These are phyloP conservation scores for Epirrhoe tristata DNA, from an alignment of 2,888 invertebrate species.

Conservation along the genomic window DNA sequence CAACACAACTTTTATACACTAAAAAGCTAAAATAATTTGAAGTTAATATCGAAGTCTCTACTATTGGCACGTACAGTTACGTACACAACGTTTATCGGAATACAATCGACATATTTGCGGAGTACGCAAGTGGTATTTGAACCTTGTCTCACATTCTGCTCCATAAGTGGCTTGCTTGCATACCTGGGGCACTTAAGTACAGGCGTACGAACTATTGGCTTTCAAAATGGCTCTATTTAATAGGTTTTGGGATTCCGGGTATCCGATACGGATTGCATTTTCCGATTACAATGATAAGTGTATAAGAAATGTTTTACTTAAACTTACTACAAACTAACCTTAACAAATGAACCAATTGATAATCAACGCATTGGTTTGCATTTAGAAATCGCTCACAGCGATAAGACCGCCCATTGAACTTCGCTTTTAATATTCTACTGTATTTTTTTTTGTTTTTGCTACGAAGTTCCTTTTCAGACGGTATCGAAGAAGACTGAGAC, in stretches of 20 bases:
- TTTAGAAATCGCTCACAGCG: no score
- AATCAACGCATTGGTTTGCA: no score
- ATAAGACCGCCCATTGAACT: no score
- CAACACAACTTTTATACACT: background rate
- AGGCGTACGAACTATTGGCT: conserved; percentile 14
- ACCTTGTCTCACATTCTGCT: conserved; percentile 32
- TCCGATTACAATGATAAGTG: no score
- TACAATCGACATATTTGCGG: conserved; percentile 38
- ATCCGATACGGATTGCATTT: background rate
- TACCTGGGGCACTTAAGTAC: conserved; percentile 25
- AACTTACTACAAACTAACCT: no score
- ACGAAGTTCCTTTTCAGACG: no score
- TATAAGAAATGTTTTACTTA: no score
- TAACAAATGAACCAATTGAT: no score
- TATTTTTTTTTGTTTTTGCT: no score
- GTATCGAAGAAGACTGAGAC: no score
- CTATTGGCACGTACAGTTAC: conserved; percentile 23
- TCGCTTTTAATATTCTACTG: no score
- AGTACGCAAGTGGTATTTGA: conserved; percentile 33
- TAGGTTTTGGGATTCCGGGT: conserved; percentile 16
- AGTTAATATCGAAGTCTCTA: background rate
- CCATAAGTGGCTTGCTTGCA: conserved; percentile 35
- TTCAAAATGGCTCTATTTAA: conserved; percentile 31
- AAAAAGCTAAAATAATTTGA: background rate
- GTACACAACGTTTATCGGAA: conserved; percentile 30